Evolutionary conservation across 2,888 invertebrate genomes (phyloP), one percentile per base, ranked within the genome.

Genomic region (Alloscopus bannaensis): DNA sequence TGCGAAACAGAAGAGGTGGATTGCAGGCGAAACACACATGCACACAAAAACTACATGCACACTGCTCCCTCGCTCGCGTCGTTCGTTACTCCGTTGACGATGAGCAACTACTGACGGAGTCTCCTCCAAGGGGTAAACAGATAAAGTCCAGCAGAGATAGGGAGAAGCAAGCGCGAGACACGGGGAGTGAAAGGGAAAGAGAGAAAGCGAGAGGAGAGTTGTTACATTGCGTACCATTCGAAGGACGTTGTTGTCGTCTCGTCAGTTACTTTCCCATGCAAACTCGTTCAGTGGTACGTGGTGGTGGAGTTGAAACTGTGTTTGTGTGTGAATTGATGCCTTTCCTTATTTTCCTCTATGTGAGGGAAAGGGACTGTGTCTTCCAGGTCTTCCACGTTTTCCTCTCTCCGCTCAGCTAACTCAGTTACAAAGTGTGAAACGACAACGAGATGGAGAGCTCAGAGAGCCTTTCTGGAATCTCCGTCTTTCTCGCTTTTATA

Each of bases 71-170:
- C 59, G 60, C 55, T 29, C 55, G 52, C 72, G 24, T n/a, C n/a
- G 71, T 47, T 71, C 70, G 71, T 66, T 65, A 78, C 78, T 78
- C 81, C 50, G 76, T 71, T 71, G 75, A 65, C 70, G 77, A 77
- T 76, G 81, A 77, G 76, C 68, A 77, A 77, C 72, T 77, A 81
- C 81, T 81, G 81, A 77, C 59, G 62, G 68, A 55, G 45, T 47
- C 57, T 50, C 55, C 50, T 50, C 29, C 26, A 26, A 47, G 24
- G 45, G 55, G 20, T 64, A 62, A 59, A 60, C 42, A 79, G 55
- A 52, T 50, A 59, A 62, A 62, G 69, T 70, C 42, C 65, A 50
- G n/a, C n/a, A 80, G 66, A 62, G 22, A 28, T 29, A 40, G 20
- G 36, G 71, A 26, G 28, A 40, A 22, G 22, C 29, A 50, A 45